These are phyloP conservation scores for Thaumatotibia leucotreta DNA, from an alignment of 1,140 invertebrate genomes.

Conservation along the genomic window DNA sequence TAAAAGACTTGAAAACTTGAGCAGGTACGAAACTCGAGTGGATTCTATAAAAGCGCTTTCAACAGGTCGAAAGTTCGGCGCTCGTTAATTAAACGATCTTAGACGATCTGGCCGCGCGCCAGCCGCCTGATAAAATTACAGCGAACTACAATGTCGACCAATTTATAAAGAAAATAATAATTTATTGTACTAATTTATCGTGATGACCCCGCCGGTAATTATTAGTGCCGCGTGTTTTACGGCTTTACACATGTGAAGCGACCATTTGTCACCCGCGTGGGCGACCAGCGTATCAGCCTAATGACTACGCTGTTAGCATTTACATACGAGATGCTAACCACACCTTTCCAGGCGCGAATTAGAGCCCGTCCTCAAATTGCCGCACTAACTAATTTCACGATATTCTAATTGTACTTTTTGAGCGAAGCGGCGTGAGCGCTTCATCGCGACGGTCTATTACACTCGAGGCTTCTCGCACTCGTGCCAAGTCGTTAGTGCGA, in stretches of 20 bases:
- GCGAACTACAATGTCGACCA: conserved; percentile 36
- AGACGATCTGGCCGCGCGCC: conserved; percentile 58
- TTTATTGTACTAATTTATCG: conserved; percentile 34
- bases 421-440: conserved; percentile 40
- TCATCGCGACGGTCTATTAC: conserved; percentile 44
- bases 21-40: conserved; percentile 30
- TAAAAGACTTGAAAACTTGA: conserved; percentile 37
- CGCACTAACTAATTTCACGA: conserved; percentile 50
- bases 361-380: conserved; percentile 37
- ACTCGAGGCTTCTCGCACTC: conserved; percentile 37
- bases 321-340: conserved; percentile 33
- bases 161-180: conserved; percentile 36
- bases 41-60: conserved; percentile 66
- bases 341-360: conserved; percentile 31
- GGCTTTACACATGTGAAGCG: conserved; percentile 22
- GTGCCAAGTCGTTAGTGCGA: conserved; percentile 52
- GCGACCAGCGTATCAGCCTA: conserved; percentile 20
- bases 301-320: conserved; percentile 33
- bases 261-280: conserved; percentile 32
- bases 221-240: conserved; percentile 36
- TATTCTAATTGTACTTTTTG: conserved; percentile 46
- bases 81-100: conserved; percentile 74
- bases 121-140: conserved; percentile 66
- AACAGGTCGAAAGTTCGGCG: conserved; percentile 74
- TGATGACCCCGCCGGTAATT: conserved; percentile 34